Evolutionary conservation across 2,888 invertebrate species (phyloP).

Genomic region (Arenicola marina): DNA sequence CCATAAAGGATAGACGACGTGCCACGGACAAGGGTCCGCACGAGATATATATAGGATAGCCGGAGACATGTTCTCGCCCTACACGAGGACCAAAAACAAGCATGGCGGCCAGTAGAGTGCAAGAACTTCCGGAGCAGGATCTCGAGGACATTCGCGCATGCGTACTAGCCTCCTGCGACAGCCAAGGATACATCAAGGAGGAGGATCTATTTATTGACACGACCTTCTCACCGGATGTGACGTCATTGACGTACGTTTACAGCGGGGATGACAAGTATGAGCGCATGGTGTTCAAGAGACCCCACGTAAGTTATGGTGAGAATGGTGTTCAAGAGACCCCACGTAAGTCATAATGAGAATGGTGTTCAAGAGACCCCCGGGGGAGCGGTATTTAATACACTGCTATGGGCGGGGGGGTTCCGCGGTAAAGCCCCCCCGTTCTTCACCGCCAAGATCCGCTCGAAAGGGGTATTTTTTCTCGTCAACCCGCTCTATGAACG

Average conservation of each 20-base stretch:
- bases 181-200: background rate
- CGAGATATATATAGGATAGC: too few relatives aligned
- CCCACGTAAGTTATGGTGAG: slow-evolving; percentile 77
- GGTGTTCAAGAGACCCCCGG: slow-evolving; percentile 90
- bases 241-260: slow-evolving; percentile 80
- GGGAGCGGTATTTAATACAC: too few relatives aligned
- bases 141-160: slow-evolving; percentile 3
- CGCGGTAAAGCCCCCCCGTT: too few relatives aligned
- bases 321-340: slow-evolving; percentile 90
- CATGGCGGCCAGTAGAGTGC: background rate
- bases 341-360: slow-evolving; percentile 74
- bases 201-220: background rate
- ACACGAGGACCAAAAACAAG: too few relatives aligned
- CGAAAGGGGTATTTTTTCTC: too few relatives aligned
- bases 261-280: slow-evolving; percentile 74
- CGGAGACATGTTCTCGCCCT: too few relatives aligned
- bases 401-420: too few relatives aligned
- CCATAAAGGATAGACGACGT: too few relatives aligned
- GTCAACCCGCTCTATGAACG: too few relatives aligned
- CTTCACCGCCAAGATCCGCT: too few relatives aligned
- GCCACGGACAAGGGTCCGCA: too few relatives aligned
- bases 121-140: slow-evolving; percentile 14
- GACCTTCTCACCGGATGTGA: slow-evolving; percentile 76
- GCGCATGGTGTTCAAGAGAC: slow-evolving; percentile 86
- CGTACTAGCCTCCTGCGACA: background rate